These are phyloP conservation scores for Ashinkailepas kermadecensis DNA, from an alignment of 2,888 invertebrate species.

Conservation along the genomic window DNA sequence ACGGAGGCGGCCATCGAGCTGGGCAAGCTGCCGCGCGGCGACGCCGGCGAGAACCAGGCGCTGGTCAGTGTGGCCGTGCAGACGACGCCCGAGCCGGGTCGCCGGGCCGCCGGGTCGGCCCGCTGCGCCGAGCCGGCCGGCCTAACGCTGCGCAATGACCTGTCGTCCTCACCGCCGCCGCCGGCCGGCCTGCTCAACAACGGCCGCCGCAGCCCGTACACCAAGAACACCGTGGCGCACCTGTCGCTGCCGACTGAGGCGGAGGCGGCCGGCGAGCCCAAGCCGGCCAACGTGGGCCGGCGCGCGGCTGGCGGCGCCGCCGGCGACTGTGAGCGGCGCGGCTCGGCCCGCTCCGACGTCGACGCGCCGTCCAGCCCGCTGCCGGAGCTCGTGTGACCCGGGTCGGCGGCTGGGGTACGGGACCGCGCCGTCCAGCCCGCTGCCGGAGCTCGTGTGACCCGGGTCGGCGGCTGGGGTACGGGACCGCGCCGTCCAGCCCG, in stretches of 20 bases:
- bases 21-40: neutral
- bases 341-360: neutral
- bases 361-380: neutral
- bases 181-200: constrained; percentile 17
- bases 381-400: constrained; percentile 6
- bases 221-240: constrained; percentile 4
- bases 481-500: too few species aligned
- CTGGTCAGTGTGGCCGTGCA: constrained; percentile 15
- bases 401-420: too few species aligned
- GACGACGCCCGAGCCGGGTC: neutral
- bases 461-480: too few species aligned
- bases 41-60: neutral
- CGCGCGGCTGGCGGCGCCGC: neutral
- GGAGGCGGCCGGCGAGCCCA: neutral
- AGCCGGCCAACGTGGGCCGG: neutral
- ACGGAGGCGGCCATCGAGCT: constrained; percentile 7
- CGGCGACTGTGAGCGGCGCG: neutral
- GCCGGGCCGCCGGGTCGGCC: neutral
- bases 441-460: too few species aligned
- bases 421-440: too few species aligned
- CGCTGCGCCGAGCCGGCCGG: neutral
- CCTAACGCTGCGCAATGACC: neutral
- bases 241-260: neutral
- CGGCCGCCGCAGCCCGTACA: constrained; percentile 14
- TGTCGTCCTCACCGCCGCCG: neutral